These are phyloP conservation scores for Lithobates pipiens DNA, from an alignment of 2,797 vertebrate species.

Conservation along the genomic window DNA sequence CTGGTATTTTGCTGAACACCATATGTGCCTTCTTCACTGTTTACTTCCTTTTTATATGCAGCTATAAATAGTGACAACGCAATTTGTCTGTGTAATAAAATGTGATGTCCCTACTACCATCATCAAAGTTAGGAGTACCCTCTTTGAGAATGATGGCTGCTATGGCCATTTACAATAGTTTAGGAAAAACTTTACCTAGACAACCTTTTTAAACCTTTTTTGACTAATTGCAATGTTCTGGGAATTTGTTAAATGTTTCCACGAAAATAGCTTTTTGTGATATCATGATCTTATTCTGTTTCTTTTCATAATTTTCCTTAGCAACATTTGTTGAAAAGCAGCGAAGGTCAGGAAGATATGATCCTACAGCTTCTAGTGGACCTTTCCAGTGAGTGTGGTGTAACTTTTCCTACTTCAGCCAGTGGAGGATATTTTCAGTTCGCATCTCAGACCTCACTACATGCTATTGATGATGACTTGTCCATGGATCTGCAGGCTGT, in stretches of 20 bases:
- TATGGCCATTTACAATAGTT: background rate
- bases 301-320: constrained; percentile 65
- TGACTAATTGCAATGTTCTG: no score
- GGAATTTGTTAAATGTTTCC: no score
- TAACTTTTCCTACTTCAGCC: constrained; percentile 79
- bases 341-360: constrained; percentile 84
- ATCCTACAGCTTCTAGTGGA: constrained; percentile 86
- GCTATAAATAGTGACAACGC: no score
- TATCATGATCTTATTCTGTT: background rate
- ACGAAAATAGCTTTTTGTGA: background rate
- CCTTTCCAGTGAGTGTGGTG: constrained; percentile 83
- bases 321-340: constrained; percentile 86
- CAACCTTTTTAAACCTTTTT: no score
- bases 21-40: no score
- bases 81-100: background rate
- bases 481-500: constrained; percentile 81
- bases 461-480: constrained; percentile 84
- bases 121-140: background rate
- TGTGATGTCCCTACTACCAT: background rate
- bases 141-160: no score
- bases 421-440: constrained; percentile 71
- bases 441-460: constrained; percentile 75
- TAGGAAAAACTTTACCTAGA: background rate
- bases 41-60: no score
- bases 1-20: no score